Percentiles rank a stretch among this genome's conserved stretches.
Evolutionary conservation across 1,140 invertebrate species (phyloP).

Genomic region (Temnothorax longispinosus): DNA sequence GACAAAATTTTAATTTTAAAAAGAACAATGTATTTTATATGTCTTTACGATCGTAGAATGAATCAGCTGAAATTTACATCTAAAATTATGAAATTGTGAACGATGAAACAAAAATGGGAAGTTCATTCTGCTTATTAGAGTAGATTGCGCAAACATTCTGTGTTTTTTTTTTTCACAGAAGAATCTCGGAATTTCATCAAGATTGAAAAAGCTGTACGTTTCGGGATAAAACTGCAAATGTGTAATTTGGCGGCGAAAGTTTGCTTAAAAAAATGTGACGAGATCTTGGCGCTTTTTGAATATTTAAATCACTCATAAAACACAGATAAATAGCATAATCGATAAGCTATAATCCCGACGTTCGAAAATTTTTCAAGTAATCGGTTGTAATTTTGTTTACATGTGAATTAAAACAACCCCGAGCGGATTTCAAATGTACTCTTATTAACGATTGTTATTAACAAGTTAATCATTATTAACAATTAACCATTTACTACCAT

Average conservation of each 20-base stretch:
- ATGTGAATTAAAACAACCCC: not conserved
- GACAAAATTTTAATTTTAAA: not conserved
- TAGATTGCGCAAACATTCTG: constrained; percentile 26
- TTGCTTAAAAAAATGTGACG: not conserved
- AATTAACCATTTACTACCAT: not conserved
- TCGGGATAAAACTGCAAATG: not conserved
- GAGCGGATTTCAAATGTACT: not conserved
- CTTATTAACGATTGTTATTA: constrained; percentile 10
- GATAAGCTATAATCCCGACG: not conserved
- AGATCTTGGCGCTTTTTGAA: not conserved
- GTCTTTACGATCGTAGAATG: not conserved
- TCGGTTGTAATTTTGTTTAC: not conserved
- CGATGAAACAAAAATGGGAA: not conserved
- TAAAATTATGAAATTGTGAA: not conserved
- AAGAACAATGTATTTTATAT: not conserved
- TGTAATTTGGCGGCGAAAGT: not conserved
- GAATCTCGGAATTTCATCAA: not conserved
- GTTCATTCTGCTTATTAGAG: not conserved
- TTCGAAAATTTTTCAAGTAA: not conserved
- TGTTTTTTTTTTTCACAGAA: constrained; percentile 7
- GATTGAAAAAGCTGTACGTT: not conserved
- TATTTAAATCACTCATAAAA: constrained; percentile 28
- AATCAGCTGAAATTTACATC: not conserved
- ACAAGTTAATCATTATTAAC: not conserved
- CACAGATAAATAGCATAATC: not conserved